Evolutionary conservation across 2,797 vertebrate genomes (phyloP).

Genomic region (Mus spretus): DNA sequence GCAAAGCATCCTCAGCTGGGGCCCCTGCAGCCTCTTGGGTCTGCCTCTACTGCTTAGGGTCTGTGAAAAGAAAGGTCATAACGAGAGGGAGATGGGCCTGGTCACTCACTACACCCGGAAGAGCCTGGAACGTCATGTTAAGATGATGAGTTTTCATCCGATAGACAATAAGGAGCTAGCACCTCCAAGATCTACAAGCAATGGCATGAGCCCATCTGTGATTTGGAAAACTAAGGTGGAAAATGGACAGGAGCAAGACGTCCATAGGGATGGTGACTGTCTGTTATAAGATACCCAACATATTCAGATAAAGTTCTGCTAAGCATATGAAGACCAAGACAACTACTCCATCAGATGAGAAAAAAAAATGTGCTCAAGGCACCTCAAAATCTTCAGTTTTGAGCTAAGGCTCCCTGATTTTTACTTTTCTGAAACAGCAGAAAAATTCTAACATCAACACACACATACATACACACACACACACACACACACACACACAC

Average conservation of each 20-base stretch:
- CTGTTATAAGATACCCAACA: not conserved
- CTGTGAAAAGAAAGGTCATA: not conserved
- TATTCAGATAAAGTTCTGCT: not conserved
- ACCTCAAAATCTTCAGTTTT: not conserved
- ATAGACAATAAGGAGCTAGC: not conserved
- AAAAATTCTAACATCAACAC: slow-evolving; percentile 23
- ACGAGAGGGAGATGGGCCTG: not conserved
- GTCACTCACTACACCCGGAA: not conserved
- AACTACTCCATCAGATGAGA: not conserved
- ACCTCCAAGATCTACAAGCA: not conserved
- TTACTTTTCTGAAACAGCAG: not conserved
- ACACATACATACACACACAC: not conserved
- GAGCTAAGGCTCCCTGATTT: not conserved
- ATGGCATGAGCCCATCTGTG: not conserved
- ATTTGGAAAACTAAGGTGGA: slow-evolving; percentile 47
- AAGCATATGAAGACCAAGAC: not conserved
- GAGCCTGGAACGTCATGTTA: not conserved
- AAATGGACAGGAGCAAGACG: not conserved
- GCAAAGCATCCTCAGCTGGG: not conserved
- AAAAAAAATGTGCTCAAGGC: not conserved
- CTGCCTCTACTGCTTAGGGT: not conserved
- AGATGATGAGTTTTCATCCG: not conserved
- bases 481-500: not conserved
- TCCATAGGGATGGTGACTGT: not conserved
- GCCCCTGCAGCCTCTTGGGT: not conserved